Percentiles rank a stretch among this genome's conserved stretches.
Conservation (phyloP, 2,888 invertebrate species). For the Drosophila prostipennis region DNA sequence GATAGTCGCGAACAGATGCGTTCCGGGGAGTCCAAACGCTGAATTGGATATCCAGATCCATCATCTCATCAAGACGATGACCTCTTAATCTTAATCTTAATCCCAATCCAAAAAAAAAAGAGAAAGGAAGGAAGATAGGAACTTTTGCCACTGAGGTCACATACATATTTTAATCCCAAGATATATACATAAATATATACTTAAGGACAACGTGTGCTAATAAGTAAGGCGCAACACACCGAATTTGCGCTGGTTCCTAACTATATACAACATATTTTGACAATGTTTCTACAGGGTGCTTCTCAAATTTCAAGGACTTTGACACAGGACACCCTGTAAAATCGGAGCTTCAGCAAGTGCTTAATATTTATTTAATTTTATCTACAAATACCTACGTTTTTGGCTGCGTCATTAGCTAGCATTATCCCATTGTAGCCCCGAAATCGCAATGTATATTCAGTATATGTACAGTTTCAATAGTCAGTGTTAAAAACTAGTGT, state of each 20-base stretch:
- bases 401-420: constrained; percentile 21
- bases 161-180: constrained; percentile 29
- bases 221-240: constrained; percentile 7
- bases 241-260: constrained; percentile 28
- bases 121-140: not conserved
- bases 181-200: constrained; percentile 1
- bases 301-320: not conserved
- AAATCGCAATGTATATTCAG: constrained; percentile 20
- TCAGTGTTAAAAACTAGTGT: constrained; percentile 28
- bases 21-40: constrained; percentile 52
- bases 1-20: constrained; percentile 79
- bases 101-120: not conserved
- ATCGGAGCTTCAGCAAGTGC: constrained; percentile 24
- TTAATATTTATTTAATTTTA: constrained; percentile 32
- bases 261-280: constrained; percentile 12
- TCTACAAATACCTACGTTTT: constrained; percentile 7
- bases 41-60: constrained; percentile 1
- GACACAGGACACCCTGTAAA: not conserved
- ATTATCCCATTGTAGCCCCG: constrained; percentile 10
- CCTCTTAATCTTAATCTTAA: no score
- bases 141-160: constrained; percentile 4
- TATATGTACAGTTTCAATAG: constrained; percentile 14
- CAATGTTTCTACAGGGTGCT: constrained; percentile 9
- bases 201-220: constrained; percentile 37
- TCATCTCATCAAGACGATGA: constrained; percentile 1